Evolutionary conservation across 2,888 invertebrate species (phyloP).

Genomic region (Drosophila algonquin): DNA sequence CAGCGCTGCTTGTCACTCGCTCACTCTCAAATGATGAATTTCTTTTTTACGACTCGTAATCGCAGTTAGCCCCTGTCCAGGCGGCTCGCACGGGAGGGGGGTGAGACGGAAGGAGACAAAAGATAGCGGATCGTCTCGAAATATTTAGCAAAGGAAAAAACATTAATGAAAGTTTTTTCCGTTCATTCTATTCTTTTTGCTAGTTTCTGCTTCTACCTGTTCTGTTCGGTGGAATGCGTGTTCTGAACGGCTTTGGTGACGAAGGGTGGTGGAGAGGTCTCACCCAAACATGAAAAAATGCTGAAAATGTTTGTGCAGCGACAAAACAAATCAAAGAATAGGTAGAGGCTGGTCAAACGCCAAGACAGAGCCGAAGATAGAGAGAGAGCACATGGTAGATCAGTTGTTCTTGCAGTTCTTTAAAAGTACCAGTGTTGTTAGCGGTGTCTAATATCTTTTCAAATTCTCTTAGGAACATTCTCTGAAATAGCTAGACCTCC

Average conservation of each 20-base stretch:
- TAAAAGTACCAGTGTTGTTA: not conserved
- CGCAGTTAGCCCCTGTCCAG: conserved; percentile 34
- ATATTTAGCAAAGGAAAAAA: conserved; percentile 60
- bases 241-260: conserved; percentile 55
- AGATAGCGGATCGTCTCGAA: conserved; percentile 58
- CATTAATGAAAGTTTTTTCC: conserved; percentile 67
- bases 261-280: conserved; percentile 11
- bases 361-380: conserved; percentile 6
- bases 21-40: conserved; percentile 65
- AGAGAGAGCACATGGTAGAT: conserved; percentile 5
- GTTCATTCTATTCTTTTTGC: conserved; percentile 17
- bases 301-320: conserved; percentile 69
- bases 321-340: conserved; percentile 59
- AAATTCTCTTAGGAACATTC: not conserved
- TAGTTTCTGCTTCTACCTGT: conserved; percentile 25
- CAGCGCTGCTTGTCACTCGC: conserved; percentile 52
- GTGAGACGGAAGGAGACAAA: conserved; percentile 9
- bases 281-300: conserved; percentile 66
- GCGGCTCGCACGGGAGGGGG: not conserved
- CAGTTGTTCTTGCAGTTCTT: conserved; percentile 11
- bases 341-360: conserved; percentile 45
- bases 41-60: conserved; percentile 72
- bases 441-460: not conserved
- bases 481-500: not conserved
- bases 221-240: conserved; percentile 48